Base-by-base conservation (phyloP, 2,797 vertebrate species). In the Pangasius larnaudii region DNA sequence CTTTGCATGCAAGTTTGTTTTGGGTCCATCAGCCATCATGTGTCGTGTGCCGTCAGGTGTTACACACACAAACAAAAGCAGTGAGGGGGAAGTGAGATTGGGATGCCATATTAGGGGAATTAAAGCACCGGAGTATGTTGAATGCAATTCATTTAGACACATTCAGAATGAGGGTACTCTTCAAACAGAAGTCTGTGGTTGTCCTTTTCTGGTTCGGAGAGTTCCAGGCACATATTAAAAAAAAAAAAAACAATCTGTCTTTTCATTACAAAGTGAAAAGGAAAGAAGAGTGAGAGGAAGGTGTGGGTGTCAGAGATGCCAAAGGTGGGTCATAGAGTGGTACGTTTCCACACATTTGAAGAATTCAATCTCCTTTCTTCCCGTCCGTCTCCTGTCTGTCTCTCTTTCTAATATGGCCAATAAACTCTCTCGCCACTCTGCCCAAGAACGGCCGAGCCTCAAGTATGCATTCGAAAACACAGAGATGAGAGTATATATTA, bases 11-110 rank as follows among this genome's bases (percentile, higher is more conserved):
- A 85, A n/a, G 75, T 67, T 42, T 24, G 85, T 86, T 85, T 88
- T 86, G 63, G 79, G 49, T 86, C 65, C 88, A 80, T 81, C 11
- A 7, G 24, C 85, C 67, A 88, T 91, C 89, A 89, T 67, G 82
- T 49, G 49, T 19, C 16, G 24, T 67, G 75, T 80, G 72, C 87
- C 46, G 79, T 90, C 87, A 89, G 80, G 83, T 86, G 65, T 69
- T 90, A 75, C 82, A 86, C 24, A 72, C 19, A 72, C 85, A 86
- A 91, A 91, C 90, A 91, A 87, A 85, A 51, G 77, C 87, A 85
- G 53, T 36, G 74, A 27, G 58, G 36, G 19, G 36, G 30, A 53
- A 72, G 18, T 24, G 33, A 80, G 18, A 79, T 19, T 24, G n/a
- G 61, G 24, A 88, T 78, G 39, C 39, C 22, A 30, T 82, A 82